Evolutionary conservation across 1,140 invertebrate species (phyloP), one percentile per base, ranked within the genome.

Genomic region (Listronotus oregonensis): DNA sequence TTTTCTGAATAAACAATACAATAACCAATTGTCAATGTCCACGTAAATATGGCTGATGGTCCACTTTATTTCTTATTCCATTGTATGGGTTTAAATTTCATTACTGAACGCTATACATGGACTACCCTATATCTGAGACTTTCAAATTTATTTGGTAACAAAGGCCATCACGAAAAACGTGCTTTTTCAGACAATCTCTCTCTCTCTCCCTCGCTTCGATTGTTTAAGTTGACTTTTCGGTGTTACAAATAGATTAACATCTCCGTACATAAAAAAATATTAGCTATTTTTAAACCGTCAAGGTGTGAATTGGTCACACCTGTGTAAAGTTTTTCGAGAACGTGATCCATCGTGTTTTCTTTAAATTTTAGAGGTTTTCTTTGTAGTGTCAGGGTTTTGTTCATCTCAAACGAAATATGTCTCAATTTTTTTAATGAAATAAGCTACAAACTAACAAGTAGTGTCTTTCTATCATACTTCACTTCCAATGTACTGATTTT

Each of bases 121-220:
- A 21, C 44, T 39, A 0, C 39, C 42, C 55, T 57, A 43, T 47
- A 34, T 46, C 4, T 31, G 12, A 40, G 14, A 61, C 59, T 61
- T 61, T 61, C 59, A 61, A 61, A 61, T 61, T 51, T 61, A 61
- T 61, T 61, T 61, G 59, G 59, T 61, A 61, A 61, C 47, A 34
- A 61, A 43, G 32, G 49, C 49, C 47, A 47, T 51, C 59, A 61
- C 59, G 59, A 51, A 51, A 21, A 51, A 61, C 59, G 59, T 61
- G 59, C 42, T 61, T 51, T 61, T 61, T 61, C 59, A 15, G 21
- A 9, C 10, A n/a, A 31, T 21, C 17, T n/a, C 6, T 49, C 44
- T 43, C 57, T 42, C 21, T 60, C 58, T 60, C 58, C 49, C 14
- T 50, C 58, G 15, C 31, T 18, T 43, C 55, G 21, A 61, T 61